Evolutionary conservation across 2,888 invertebrate genomes (phyloP).

Genomic region (Idaea straminata): DNA sequence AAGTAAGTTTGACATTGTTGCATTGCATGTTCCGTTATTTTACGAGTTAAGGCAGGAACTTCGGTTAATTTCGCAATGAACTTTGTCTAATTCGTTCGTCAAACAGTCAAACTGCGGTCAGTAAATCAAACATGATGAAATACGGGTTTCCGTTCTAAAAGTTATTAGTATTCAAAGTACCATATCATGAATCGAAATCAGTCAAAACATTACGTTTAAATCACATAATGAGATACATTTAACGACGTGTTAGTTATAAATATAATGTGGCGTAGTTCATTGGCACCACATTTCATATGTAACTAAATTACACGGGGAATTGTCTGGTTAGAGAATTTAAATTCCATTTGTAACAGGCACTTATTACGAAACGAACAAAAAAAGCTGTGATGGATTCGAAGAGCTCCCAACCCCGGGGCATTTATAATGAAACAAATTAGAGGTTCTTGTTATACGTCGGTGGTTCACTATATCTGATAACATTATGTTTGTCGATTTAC

Average conservation of each 20-base stretch:
- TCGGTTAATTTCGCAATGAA: slow-evolving; percentile 4
- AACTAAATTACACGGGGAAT: slow-evolving; percentile 3
- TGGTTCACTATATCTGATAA: slow-evolving; percentile 54
- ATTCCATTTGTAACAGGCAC: slow-evolving; percentile 4
- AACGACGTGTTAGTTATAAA: neutral
- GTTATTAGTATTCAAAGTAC: neutral
- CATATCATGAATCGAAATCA: neutral
- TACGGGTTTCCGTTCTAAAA: neutral
- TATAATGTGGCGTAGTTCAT: neutral
- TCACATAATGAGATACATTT: neutral
- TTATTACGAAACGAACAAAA: slow-evolving; percentile 20
- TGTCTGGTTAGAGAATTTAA: slow-evolving; percentile 4
- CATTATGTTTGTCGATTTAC: slow-evolving; percentile 45
- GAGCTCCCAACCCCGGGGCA: slow-evolving; percentile 20
- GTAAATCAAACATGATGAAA: neutral
- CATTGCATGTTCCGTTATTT: neutral
- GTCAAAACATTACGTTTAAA: neutral
- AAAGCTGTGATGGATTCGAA: slow-evolving; percentile 15
- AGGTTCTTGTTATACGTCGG: slow-evolving; percentile 40
- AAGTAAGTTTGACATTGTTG: neutral
- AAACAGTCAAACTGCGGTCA: neutral
- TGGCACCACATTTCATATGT: neutral
- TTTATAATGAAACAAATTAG: slow-evolving; percentile 31
- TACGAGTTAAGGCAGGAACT: neutral
- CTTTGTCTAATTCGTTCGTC: neutral